Conservation (phyloP, 2,888 invertebrate species). For the Hedya salicella region DNA sequence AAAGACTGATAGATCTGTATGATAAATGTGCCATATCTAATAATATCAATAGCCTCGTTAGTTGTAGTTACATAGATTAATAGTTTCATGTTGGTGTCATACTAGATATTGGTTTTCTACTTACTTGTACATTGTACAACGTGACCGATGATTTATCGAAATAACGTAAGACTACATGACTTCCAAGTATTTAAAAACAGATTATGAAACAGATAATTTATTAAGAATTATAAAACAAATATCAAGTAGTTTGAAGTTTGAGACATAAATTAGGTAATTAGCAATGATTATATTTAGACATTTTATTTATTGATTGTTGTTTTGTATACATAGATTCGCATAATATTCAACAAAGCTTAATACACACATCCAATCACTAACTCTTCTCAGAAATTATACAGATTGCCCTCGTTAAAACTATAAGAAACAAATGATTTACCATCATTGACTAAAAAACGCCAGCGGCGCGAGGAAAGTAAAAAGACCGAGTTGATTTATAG, state of each 20-base stretch:
- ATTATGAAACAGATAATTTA: background rate
- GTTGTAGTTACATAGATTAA: conserved; percentile 35
- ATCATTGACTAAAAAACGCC: background rate
- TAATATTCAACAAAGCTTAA: too few relatives aligned
- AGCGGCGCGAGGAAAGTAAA: background rate
- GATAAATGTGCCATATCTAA: conserved; percentile 79
- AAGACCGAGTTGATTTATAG: background rate
- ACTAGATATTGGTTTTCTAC: conserved; percentile 3
- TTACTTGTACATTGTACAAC: too few relatives aligned
- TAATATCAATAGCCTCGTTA: conserved; percentile 44
- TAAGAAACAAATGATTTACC: background rate
- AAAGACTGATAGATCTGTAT: conserved; percentile 82
- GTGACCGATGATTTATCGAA: background rate
- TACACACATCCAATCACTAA: background rate
- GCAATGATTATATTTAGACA: background rate
- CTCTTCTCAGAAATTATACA: background rate
- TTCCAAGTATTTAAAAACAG: background rate
- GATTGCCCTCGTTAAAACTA: background rate
- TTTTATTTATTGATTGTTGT: background rate
- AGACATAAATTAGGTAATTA: background rate
- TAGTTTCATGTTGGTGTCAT: conserved; percentile 21
- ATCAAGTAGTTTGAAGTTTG: too few relatives aligned
- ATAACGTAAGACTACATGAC: background rate
- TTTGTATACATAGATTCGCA: too few relatives aligned
- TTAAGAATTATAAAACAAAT: background rate